Evolutionary conservation across 2,888 invertebrate genomes (phyloP), one percentile per base, ranked within the genome.

Genomic region (Ochropleura plecta): DNA sequence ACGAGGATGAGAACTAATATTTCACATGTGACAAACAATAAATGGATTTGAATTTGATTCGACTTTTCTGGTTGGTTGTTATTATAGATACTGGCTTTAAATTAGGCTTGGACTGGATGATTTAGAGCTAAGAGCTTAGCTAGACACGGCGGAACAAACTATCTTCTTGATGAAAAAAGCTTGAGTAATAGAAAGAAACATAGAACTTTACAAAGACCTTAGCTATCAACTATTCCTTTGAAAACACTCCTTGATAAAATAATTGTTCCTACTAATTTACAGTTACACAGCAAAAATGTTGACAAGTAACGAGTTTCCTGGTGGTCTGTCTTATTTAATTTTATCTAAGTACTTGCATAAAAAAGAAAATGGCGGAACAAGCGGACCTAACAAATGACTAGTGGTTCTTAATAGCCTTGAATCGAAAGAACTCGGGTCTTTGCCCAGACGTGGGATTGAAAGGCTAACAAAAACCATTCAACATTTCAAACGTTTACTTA

Each of bases 11-110:
- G 30, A 30, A 30, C 30, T 30, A 30, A 30, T 2, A 30, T 30
- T 30, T 30, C 30, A 30, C 30, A 1, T 30, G 30, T 30, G 30
- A 30, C 30, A 30, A 30, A 30, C 30, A 30, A 30, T 30, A 30
- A 30, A 30, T 30, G 30, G 30, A 30, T 30, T 30, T 30, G 30
- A 30, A 30, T 30, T 30, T 30, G 18, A 16, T 46, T 67, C 5
- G 10, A 55, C 8, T 65, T 71, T 64, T 60, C 9, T 77, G 20
- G 64, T 76, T 53, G 7, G 0, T 59, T 8, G 12, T 18, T 7
- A 30, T 40, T n/a, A 51, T 16, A n/a, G 16, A 46, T 40, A 40
- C 20, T 30, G 20, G 20, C 46, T 49, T 9, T 53, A 18, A n/a
- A 44, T 9, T n/a, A 16, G 0, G 14, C 40, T 16, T 30, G 42